Evolutionary conservation across 2,888 invertebrate species (phyloP), one percentile per base, ranked within the genome.

Genomic region (Mythimna albipuncta): DNA sequence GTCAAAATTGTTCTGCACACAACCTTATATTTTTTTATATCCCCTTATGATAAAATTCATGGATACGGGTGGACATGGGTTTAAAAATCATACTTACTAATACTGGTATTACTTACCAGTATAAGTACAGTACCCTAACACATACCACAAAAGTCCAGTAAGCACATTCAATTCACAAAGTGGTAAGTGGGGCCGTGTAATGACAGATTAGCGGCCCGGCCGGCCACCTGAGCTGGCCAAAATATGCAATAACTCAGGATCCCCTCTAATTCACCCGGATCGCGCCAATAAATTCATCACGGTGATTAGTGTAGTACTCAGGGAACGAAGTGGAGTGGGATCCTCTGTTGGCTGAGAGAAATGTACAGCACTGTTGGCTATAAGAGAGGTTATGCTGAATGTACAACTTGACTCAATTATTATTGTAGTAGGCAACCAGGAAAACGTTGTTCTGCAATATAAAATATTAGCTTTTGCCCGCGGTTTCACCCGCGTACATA

Each of bases 231-330:
- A 91, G 93, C 91, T 87, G 89, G 81, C 84, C 86, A 85, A 91
- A 93, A 93, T 91, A 91, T 91, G 92, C 92, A 88, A 93, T 95
- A 94, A 94, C 90, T 95, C 95, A 94, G 83, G 70, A 72, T 78
- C 80, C 86, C 88, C 87, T 58, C 89, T 93, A 93, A 94, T 90
- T 94, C 93, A 92, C 91, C 89, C 89, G 90, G 92, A 92, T 92
- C 92, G 91, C 85, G 84, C 92, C 95, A 91, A 95, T 95, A 95
- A 95, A 95, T 95, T 95, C 95, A 89, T 95, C 95, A 95, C 88
- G 77, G 92, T 94, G 94, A 95, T 94, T 94, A 94, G 91, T 89
- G 83, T 81, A 71, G 64, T 69, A 75, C 75, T 76, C 73, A 47
- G 66, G 64, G 74, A 47, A 75, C 78, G 77, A 70, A 85, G 76